A percentile compares a stretch with the other conserved stretches of the same genome.
Conservation (phyloP, 2,797 vertebrate species). For the Dromococcyx pavoninus region DNA sequence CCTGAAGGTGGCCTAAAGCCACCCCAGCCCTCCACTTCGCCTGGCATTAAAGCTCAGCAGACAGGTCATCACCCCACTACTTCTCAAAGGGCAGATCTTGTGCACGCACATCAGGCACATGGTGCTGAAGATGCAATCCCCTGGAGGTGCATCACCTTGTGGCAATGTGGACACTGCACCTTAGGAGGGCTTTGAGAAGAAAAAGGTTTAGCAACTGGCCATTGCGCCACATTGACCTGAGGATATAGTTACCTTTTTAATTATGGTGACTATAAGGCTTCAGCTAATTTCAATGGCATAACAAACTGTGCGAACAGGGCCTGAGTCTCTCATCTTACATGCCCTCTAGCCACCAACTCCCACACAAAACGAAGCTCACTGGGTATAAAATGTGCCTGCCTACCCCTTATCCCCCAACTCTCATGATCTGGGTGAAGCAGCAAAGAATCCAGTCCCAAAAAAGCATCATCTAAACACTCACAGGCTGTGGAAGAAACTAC, state of each 20-base stretch:
- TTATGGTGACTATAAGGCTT: rapidly evolving
- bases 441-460: neutral
- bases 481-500: rapidly evolving
- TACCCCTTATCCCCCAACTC: neutral
- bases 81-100: neutral
- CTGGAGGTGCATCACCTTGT: neutral
- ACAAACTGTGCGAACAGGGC: neutral
- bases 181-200: neutral
- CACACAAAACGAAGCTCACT: neutral
- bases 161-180: neutral
- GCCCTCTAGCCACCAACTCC: neutral
- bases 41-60: neutral
- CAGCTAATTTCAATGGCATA: neutral
- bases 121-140: neutral
- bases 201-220: neutral
- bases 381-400: neutral
- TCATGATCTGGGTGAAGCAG: neutral
- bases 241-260: neutral
- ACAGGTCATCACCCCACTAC: neutral
- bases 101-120: rapidly evolving
- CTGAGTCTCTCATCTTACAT: neutral
- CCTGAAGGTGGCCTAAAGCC: neutral
- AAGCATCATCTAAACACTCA: rapidly evolving
- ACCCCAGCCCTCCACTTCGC: neutral
- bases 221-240: rapidly evolving